These are phyloP conservation scores for Sitta carolinensis DNA, from an alignment of 2,797 vertebrate species.

Conservation along the genomic window DNA sequence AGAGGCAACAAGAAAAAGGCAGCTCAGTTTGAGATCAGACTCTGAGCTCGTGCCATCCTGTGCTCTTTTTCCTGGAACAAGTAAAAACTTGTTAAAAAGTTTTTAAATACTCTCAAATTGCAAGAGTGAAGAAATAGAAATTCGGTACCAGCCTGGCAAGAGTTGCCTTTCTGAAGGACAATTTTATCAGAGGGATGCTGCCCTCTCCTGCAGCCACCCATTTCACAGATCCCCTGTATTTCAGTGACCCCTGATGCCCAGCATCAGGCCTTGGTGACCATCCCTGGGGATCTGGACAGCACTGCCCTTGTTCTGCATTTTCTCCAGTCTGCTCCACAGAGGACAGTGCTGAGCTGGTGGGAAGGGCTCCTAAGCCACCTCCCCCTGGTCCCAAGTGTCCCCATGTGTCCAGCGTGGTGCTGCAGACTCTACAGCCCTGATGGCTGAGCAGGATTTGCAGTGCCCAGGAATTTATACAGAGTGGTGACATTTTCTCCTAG, in stretches of 20 bases:
- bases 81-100: neutral
- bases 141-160: neutral
- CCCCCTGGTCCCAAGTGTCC: neutral
- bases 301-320: neutral
- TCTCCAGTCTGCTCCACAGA: neutral
- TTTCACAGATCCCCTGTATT: neutral
- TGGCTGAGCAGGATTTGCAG: neutral
- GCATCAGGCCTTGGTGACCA: neutral
- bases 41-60: neutral
- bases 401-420: accelerated
- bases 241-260: neutral
- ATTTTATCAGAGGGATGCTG: neutral
- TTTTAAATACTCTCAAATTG: neutral
- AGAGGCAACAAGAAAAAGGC: neutral
- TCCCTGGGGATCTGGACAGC: neutral
- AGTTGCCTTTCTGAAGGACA: neutral
- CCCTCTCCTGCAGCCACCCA: neutral
- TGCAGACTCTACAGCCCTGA: neutral
- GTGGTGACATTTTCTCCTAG: neutral
- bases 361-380: neutral
- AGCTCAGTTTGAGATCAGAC: neutral
- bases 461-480: neutral
- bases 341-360: neutral
- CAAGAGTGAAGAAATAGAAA: neutral
- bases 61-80: constrained; percentile 5